Conservation (phyloP, 2,888 invertebrate species). For the Drosophila paracracens region DNA sequence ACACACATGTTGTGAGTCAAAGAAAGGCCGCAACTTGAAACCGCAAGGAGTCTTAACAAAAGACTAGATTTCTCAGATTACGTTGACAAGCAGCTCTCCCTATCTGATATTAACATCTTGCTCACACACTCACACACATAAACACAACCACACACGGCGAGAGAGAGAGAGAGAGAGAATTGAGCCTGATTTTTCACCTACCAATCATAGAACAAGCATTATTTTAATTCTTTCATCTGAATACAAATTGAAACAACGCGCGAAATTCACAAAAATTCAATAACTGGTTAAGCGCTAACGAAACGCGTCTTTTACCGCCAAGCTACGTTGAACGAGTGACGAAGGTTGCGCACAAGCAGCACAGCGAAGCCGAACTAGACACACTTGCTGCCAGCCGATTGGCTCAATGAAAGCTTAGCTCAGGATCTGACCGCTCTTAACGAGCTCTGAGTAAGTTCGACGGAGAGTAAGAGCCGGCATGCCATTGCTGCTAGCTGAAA, state of each 20-base stretch:
- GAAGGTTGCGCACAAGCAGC: slow-evolving; percentile 20
- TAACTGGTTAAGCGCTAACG: slow-evolving; percentile 4
- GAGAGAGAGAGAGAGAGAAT: background rate
- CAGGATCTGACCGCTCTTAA: slow-evolving; percentile 24
- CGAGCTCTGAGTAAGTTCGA: background rate
- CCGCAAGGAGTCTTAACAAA: slow-evolving; percentile 60
- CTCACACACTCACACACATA: slow-evolving; percentile 6
- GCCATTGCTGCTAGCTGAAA: slow-evolving; percentile 7
- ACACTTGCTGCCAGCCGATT: slow-evolving; percentile 38
- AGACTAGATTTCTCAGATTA: slow-evolving; percentile 68
- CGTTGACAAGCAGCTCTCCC: slow-evolving; percentile 53
- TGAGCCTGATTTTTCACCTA: slow-evolving; percentile 61
- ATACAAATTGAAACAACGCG: slow-evolving; percentile 9
- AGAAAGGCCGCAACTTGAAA: slow-evolving; percentile 40
- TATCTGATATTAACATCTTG: slow-evolving; percentile 50
- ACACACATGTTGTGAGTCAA: slow-evolving; percentile 43
- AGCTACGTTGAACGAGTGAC: slow-evolving; percentile 53
- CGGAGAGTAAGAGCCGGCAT: slow-evolving; percentile 3
- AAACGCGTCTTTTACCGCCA: slow-evolving; percentile 58
- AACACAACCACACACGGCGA: slow-evolving; percentile 8
- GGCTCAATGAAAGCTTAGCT: slow-evolving; percentile 30
- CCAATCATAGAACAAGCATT: slow-evolving; percentile 53
- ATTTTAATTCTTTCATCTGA: slow-evolving; percentile 5
- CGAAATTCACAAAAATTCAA: background rate
- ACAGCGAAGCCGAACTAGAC: slow-evolving; percentile 49